Percentiles rank a stretch among this genome's conserved stretches.
Evolutionary conservation across 2,888 invertebrate genomes (phyloP).

Genomic region (Coleophora deauratella): DNA sequence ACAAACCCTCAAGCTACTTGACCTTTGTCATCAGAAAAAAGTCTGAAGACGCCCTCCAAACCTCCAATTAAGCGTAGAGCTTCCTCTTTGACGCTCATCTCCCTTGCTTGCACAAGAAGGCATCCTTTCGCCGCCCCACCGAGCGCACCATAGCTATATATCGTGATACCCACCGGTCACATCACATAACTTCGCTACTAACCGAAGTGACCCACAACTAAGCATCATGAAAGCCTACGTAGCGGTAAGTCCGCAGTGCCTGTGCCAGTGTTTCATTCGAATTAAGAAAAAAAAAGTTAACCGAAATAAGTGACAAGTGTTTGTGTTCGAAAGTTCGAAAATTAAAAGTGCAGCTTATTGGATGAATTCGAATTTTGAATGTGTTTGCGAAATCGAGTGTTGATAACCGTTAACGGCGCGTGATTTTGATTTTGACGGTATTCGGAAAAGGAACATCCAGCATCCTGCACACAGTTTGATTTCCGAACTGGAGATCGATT

Average conservation of each 20-base stretch:
- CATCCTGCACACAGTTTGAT: conserved; percentile 8
- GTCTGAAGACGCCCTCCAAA: conserved; percentile 58
- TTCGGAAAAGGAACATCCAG: conserved; percentile 7
- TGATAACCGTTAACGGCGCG: neutral
- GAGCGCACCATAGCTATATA: conserved; percentile 54
- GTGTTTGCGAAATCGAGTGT: neutral
- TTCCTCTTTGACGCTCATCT: conserved; percentile 61
- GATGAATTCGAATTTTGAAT: conserved; percentile 14
- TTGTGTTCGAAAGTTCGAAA: conserved; percentile 61
- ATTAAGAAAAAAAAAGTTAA: conserved; percentile 20
- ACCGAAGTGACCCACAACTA: conserved; percentile 66
- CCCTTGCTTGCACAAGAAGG: conserved; percentile 65
- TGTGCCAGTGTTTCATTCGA: conserved; percentile 29
- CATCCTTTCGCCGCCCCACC: conserved; percentile 73
- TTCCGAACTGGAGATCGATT: conserved; percentile 6
- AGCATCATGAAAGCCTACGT: conserved; percentile 71
- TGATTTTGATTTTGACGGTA: neutral
- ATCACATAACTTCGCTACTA: conserved; percentile 62
- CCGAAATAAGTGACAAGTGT: conserved; percentile 43
- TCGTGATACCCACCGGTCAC: conserved; percentile 43
- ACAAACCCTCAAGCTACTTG: conserved; percentile 2
- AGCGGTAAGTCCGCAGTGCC: conserved; percentile 63
- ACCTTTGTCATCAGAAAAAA: conserved; percentile 30
- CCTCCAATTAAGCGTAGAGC: conserved; percentile 34
- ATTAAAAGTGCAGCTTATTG: conserved; percentile 34